These are phyloP conservation scores for Tenrec ecaudatus DNA, from an alignment of 2,113 vertebrate species.

Conservation along the genomic window DNA sequence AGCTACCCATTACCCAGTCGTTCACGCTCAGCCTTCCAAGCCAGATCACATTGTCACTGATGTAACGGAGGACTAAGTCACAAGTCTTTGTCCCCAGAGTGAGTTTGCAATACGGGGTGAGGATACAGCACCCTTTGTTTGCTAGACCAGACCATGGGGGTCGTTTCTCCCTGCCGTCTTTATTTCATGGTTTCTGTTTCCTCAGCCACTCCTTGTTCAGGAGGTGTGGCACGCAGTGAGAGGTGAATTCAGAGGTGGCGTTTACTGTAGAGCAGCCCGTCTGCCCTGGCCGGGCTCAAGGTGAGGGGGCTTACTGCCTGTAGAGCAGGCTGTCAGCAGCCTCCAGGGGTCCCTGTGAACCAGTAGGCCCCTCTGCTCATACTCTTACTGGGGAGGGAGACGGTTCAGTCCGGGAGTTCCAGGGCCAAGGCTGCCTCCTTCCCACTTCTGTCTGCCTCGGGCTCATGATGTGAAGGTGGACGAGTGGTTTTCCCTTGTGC, in stretches of 20 bases:
- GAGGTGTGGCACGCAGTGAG: rapidly evolving
- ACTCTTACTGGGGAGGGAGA: neutral
- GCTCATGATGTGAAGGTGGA: neutral
- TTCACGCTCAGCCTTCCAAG: neutral
- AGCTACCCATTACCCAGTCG: neutral
- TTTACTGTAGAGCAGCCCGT: neutral
- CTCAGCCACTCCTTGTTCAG: neutral
- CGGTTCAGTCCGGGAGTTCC: neutral
- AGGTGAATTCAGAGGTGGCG: neutral
- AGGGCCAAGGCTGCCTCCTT: no score
- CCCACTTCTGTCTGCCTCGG: neutral
- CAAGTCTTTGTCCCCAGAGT: neutral
- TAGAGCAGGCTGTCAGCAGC: no score
- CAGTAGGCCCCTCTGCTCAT: neutral
- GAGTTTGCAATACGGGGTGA: neutral
- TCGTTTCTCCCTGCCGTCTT: neutral
- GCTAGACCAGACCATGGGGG: neutral
- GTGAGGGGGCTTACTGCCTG: neutral
- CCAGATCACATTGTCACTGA: neutral
- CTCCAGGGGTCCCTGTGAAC: neutral
- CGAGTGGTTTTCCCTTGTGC: neutral
- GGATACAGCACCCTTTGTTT: neutral
- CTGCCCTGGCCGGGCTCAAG: neutral
- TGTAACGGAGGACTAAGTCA: neutral
- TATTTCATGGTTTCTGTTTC: neutral